These are phyloP conservation scores for Marronus borbonicus DNA, from an alignment of 2,888 invertebrate species.

Conservation along the genomic window DNA sequence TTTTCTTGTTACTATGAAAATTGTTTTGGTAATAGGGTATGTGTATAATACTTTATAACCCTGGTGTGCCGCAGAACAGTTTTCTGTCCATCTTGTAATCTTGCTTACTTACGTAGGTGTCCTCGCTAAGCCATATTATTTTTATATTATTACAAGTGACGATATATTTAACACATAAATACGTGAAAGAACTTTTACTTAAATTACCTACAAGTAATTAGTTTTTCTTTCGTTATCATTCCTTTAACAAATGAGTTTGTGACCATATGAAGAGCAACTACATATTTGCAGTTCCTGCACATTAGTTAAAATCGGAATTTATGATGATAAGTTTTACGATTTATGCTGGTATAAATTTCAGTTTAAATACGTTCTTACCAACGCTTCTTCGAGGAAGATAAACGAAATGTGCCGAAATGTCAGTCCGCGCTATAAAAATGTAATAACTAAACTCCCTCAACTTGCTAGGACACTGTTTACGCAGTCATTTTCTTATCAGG, in stretches of 20 bases:
- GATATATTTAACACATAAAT: too few species aligned
- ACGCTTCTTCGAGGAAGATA: constrained; percentile 32
- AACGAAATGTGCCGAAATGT: constrained; percentile 49
- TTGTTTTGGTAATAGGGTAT: too few species aligned
- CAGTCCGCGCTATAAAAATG: constrained; percentile 42
- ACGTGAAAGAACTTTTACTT: background rate
- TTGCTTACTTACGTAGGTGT: too few species aligned
- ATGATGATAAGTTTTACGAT: constrained; percentile 39
- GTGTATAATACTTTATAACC: too few species aligned
- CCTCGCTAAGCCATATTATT: too few species aligned
- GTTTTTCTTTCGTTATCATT: background rate
- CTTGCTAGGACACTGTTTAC: constrained; percentile 42
- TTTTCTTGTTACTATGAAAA: too few species aligned
- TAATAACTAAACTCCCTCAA: constrained; percentile 46
- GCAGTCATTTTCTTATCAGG: constrained; percentile 47
- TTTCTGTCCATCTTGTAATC: too few species aligned
- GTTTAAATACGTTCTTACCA: constrained; percentile 30
- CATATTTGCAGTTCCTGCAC: background rate
- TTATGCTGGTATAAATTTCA: constrained; percentile 28
- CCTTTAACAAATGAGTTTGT: background rate
- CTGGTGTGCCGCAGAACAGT: too few species aligned
- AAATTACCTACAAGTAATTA: background rate
- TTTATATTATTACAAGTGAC: too few species aligned
- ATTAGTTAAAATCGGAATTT: constrained; percentile 31
- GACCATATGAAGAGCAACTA: background rate